A percentile compares a stretch with the other conserved stretches of the same genome.
Evolutionary conservation across 2,113 vertebrate species (phyloP).

Genomic region (Centropristis striata): DNA sequence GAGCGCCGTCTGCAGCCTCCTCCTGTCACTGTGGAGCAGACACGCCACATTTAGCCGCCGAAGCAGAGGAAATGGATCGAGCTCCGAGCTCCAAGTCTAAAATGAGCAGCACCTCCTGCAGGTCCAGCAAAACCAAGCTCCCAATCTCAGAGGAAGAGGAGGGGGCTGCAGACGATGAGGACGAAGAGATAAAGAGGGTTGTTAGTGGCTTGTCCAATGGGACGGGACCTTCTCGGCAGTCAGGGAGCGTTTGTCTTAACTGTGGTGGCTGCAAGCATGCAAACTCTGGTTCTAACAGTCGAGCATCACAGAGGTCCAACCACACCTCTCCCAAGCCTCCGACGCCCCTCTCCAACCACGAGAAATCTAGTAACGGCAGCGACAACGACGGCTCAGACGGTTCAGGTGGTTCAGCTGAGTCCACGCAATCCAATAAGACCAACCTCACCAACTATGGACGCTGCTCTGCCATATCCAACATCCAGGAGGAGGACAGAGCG

Average conservation of each 20-base stretch:
- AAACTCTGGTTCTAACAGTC: slow-evolving; percentile 19
- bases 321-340: slow-evolving; percentile 10
- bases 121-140: slow-evolving; percentile 17
- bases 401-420: slow-evolving; percentile 54
- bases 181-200: slow-evolving; percentile 46
- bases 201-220: slow-evolving; percentile 64
- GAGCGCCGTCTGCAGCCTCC: slow-evolving; percentile 46
- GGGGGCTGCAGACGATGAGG: slow-evolving; percentile 36
- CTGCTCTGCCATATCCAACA: slow-evolving; percentile 43
- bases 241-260: slow-evolving; percentile 64
- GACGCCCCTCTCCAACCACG: slow-evolving; percentile 12
- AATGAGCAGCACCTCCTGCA: slow-evolving; percentile 55
- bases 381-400: slow-evolving; percentile 56
- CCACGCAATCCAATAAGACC: slow-evolving; percentile 63
- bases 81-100: slow-evolving; percentile 45
- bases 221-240: slow-evolving; percentile 57
- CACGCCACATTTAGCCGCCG: slow-evolving; percentile 25
- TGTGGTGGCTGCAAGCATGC: slow-evolving; percentile 73
- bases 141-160: slow-evolving; percentile 41
- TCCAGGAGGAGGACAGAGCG: slow-evolving; percentile 25
- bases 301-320: slow-evolving; percentile 55
- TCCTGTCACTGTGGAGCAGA: slow-evolving; percentile 56
- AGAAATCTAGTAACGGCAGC: background rate
- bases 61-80: slow-evolving; percentile 28
- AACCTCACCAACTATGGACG: slow-evolving; percentile 57